A percentile compares a stretch with the other conserved stretches of the same genome.
These are phyloP conservation scores for Etheostoma spectabile DNA, from an alignment of 2,113 vertebrate species.

Conservation along the genomic window DNA sequence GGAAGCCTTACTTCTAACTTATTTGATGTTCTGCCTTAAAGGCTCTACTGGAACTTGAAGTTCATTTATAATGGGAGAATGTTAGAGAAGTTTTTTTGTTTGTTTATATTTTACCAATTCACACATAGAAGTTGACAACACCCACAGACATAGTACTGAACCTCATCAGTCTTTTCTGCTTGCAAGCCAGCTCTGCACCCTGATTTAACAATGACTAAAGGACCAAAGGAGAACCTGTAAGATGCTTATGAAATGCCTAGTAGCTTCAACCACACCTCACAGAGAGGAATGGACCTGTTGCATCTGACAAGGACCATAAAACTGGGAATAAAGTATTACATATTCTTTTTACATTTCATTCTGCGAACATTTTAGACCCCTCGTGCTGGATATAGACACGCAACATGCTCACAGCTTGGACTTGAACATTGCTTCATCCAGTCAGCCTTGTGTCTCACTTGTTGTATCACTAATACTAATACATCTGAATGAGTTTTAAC, in stretches of 20 bases:
- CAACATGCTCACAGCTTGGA: conserved; percentile 33
- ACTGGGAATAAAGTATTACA: neutral
- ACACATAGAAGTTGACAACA: neutral
- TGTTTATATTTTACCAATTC: conserved; percentile 9
- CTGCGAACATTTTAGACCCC: neutral
- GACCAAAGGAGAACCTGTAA: conserved; percentile 41
- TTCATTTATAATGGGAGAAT: conserved; percentile 32
- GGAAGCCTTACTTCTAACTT: conserved; percentile 51
- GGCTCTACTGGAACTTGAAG: conserved; percentile 18
- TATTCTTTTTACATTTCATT: neutral
- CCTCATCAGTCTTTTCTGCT: conserved; percentile 16
- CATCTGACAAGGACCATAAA: neutral
- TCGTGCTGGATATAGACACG: neutral
- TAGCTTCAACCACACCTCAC: conserved; percentile 45
- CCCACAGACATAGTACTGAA: neutral
- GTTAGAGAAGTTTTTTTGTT: conserved; percentile 3
- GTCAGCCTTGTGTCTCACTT: conserved; percentile 25
- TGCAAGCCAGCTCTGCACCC: neutral
- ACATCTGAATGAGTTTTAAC: conserved; percentile 45
- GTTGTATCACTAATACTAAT: conserved; percentile 34
- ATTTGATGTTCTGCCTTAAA: conserved; percentile 27
- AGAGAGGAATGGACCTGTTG: conserved; percentile 14
- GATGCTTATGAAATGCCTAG: conserved; percentile 15
- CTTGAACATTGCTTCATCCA: conserved; percentile 24
- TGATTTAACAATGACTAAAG: conserved; percentile 15